A percentile compares a stretch with the other conserved stretches of the same genome.
Conservation (phyloP, 2,113 vertebrate genomes). For the Gambusia affinis region DNA sequence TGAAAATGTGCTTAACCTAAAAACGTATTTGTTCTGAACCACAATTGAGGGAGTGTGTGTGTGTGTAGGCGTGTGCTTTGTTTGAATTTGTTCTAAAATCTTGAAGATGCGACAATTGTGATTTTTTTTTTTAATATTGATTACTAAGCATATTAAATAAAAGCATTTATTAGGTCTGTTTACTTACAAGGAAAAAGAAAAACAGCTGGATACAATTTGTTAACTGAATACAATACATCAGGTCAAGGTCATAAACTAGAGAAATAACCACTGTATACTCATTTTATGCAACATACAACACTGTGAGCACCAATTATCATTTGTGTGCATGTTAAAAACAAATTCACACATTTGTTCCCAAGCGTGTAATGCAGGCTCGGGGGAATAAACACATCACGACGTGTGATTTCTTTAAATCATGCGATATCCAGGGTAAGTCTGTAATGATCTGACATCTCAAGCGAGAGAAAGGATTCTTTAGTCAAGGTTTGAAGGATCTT, state of each 20-base stretch:
- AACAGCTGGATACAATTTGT: conserved; percentile 2
- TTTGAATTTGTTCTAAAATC: not conserved
- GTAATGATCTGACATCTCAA: conserved; percentile 28
- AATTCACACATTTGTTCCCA: conserved; percentile 11
- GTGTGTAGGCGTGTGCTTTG: not conserved
- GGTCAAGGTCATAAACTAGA: conserved; percentile 9
- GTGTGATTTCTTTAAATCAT: conserved; percentile 25
- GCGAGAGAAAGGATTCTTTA: conserved; percentile 7
- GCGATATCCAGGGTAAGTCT: not conserved
- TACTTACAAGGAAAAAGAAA: not conserved
- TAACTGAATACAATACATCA: conserved; percentile 16
- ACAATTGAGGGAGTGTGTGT: too few species aligned
- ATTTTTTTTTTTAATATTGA: too few species aligned
- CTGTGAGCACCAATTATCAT: conserved; percentile 6
- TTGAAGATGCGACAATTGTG: not conserved
- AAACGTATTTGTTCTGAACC: not conserved
- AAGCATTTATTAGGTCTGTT: not conserved
- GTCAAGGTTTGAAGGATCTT: conserved; percentile 13
- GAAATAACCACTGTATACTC: conserved; percentile 7
- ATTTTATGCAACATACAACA: conserved; percentile 1
- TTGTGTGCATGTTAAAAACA: conserved; percentile 18
- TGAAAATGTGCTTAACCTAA: not conserved
- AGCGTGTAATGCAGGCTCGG: not conserved
- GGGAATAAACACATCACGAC: conserved; percentile 33
- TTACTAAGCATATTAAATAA: not conserved